Evolutionary conservation across 2,888 invertebrate genomes (phyloP), one percentile per base, ranked within the genome.

Genomic region (Odontocolon sp.): DNA sequence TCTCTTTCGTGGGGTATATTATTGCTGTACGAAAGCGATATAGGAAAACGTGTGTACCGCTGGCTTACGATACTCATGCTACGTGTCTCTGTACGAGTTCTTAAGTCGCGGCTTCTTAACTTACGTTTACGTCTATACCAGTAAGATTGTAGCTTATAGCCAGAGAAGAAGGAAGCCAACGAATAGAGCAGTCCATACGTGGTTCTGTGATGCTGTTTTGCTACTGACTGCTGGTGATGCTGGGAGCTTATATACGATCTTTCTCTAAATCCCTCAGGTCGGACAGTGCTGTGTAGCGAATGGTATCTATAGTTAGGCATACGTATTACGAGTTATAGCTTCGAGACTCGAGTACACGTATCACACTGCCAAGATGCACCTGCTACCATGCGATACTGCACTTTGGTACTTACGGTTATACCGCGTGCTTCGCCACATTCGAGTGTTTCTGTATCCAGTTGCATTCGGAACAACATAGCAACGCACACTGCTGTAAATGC

Each of bases 391-490:
- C 45, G 61, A 61, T 61, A 56, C 56, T 14, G 14, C 50, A 28
- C 14, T 0, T 8, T 54, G 11, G 33, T 21, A 18, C 9, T n/a
- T n/a, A 40, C 14, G 40, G 5, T 14, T 14, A 50, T 66, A 50
- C 21, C 28, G 50, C 52, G 18, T 14, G 40, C n/a, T 47, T 47
- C 9, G n/a, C 47, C 28, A 40, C 16, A 45, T 18, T 23, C 59
- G 36, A 61, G 67, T 33, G 61, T 61, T 71, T 16, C 33, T 67
- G 66, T 63, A 77, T 77, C 61, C 56, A 50, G 61, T 56, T 76
- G 33, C 54, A 50, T 71, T 70, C 14, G 5, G 14, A 40, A 16
- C 16, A 61, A 52, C 59, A 31, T 40, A 4, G 23, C 18, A 21
- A 47, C n/a, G n/a, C n/a, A n/a, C n/a, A 31, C 28, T 28, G 8